Base-by-base conservation (phyloP, 2,113 vertebrate genomes). In the Carassius auratus region DNA sequence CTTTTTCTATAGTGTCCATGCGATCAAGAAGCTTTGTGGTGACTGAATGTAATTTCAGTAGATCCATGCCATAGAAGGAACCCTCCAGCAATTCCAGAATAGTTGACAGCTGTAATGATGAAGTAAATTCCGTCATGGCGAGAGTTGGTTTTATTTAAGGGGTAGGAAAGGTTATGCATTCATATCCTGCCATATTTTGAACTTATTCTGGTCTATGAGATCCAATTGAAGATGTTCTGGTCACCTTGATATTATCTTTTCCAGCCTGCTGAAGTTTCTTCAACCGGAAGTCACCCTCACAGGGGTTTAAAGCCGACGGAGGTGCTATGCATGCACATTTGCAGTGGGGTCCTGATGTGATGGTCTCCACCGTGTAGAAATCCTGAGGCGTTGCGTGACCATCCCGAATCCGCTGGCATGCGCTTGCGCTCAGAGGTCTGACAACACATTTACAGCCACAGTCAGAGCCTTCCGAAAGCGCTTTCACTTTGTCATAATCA, bases 401-500 rank as follows among this genome's bases (percentile, higher is more conserved):
- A 33, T 95, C 93, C 0, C 95, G 94, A 89, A 96, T 94, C 91
- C 96, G 94, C 19, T 93, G 92, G 90, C 97, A 99, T 88, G 97
- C 96, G 0, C 95, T 96, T 0, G 96, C 95, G 91, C 96, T 96
- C 94, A 97, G 89, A 76, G 96, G 97, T 88, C 96, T 96, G 93
- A 99, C 97, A 91, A 99, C 94, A 93, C 98, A 99, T 93, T 98
- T 97, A 95, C 98, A 97, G 87, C 94, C 94, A 91, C 96, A 99
- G 95, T 98, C 93, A 4, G 97, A 95, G 93, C 97, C 97, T 93
- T 99, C 97, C 0, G 98, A 97, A 89, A 98, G 95, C 0, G 96
- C 96, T 94, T 98, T 98, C 92, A 98, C 97, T 93, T 97, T 99
- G 95, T 98, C 97, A 90, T 97, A 97, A 95, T 99, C 98, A 91